Percentiles rank a stretch among this genome's conserved stretches.
phyloP scores from a whole-genome alignment of 2,113 vertebrate species.

The Muscicapa adusta region DNA sequence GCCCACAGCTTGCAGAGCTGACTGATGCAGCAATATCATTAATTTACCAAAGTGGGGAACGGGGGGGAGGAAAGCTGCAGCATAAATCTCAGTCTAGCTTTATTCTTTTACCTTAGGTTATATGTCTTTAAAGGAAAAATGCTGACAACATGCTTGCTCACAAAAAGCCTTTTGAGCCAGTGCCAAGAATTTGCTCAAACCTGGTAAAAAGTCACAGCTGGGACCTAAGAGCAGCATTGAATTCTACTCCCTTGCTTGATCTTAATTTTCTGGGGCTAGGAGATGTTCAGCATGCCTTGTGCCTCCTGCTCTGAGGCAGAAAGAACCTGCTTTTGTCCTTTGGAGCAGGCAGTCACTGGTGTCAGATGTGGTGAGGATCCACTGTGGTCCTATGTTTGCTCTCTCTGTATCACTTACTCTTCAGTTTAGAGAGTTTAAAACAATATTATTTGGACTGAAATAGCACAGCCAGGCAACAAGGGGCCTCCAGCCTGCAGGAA shows the following conservation, averaged over 20 bases:
- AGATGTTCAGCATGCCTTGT: background rate
- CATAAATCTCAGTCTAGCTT: conserved; percentile 33
- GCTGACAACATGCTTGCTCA: conserved; percentile 33
- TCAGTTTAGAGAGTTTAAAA: background rate
- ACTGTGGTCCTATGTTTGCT: background rate
- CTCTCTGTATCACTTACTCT: background rate
- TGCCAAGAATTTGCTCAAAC: conserved; percentile 32
- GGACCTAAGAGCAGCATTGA: background rate
- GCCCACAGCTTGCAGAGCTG: background rate
- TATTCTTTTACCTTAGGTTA: conserved; percentile 35
- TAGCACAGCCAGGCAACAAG: conserved; percentile 30
- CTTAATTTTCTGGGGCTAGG: background rate
- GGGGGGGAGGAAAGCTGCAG: background rate
- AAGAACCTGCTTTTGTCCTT: background rate
- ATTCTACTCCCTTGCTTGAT: background rate
- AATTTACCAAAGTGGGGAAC: background rate
- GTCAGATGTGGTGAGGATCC: background rate
- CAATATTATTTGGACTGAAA: conserved; percentile 21
- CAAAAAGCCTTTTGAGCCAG: conserved; percentile 23
- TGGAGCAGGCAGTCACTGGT: background rate
- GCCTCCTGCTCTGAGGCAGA: background rate
- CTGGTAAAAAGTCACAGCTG: background rate
- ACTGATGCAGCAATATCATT: background rate
- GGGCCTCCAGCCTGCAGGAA: background rate
- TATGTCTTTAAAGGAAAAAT: conserved; percentile 39